Conservation (phyloP, 1,140 invertebrate species). For the Pollicipes pollicipes region DNA sequence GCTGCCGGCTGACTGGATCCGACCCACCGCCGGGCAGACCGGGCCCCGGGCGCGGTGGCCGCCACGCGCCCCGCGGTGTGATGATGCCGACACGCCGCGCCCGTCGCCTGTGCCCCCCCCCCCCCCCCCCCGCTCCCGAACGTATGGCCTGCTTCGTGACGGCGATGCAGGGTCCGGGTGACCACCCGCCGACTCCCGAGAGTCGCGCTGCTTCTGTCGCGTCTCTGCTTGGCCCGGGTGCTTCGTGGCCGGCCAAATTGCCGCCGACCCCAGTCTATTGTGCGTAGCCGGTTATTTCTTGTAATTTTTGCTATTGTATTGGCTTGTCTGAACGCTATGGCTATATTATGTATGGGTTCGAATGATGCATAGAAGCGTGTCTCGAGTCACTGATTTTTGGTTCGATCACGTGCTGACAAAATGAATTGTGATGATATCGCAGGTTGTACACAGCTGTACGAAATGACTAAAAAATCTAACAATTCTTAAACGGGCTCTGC, state of each 20-base stretch:
- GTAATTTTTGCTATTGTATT: conserved; percentile 1
- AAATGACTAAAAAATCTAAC: conserved; percentile 1
- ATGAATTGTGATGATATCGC: not conserved
- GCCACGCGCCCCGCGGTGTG: not conserved
- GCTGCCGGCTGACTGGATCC: too few relatives aligned
- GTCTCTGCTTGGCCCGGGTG: not conserved
- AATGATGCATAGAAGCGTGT: not conserved
- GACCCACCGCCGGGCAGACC: not conserved
- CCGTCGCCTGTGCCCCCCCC: too few relatives aligned
- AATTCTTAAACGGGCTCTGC: not conserved
- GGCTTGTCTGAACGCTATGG: not conserved
- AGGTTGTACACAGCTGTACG: not conserved
- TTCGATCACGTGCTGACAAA: not conserved
- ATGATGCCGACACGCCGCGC: not conserved
- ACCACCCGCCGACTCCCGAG: not conserved
- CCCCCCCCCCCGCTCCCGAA: too few relatives aligned
- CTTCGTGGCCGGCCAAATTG: not conserved
- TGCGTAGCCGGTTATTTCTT: not conserved
- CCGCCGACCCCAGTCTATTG: not conserved
- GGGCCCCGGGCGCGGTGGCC: too few relatives aligned
- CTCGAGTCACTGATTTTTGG: not conserved
- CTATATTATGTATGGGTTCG: conserved; percentile 2
- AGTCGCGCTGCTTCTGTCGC: not conserved
- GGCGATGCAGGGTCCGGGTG: not conserved
- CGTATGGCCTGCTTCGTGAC: too few relatives aligned